Evolutionary conservation across 2,797 vertebrate genomes (phyloP), one percentile per base, ranked within the genome.

Genomic region (Halcyon leucocephala): DNA sequence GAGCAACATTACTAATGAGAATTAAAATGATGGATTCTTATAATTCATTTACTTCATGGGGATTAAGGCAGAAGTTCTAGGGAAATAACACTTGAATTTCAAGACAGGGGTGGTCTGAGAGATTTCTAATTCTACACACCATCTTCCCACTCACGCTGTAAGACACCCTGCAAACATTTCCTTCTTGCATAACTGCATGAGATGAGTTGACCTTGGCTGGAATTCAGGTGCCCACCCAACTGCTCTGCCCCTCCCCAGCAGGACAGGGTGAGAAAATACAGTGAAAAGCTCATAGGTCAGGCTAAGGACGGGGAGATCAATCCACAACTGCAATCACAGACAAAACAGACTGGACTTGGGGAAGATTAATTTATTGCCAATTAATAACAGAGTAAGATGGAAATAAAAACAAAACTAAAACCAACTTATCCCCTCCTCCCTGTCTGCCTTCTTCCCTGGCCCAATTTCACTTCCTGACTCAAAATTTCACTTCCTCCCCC

Each of bases 111-210:
- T 1, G 6, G n/a, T 74, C 5, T 10, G 33, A 82, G 24, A 80
- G 55, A 88, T 54, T 83, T 91, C 64, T 87, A 20, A 37, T 71
- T 66, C 35, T 39, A 42, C 15, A 14, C 20, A 19, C 16, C 4
- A 21, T 13, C 52, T 66, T 80, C n/a, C 39, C 1, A 0, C 19
- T 55, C 12, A 12, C 3, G 24, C n/a, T 8, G 0, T 29, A 37
- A 49, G 44, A 42, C 39, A 21, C 17, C 20, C 49, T 41, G 28
- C 48, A 73, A 39, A 61, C 12, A 20, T 1, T 22, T 67, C 35
- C n/a, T 44, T 17, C 28, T 11, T 48, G 35, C 10, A 3, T 8
- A 66, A 66, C 46, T 26, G 46, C 20, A 14, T 4, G 44, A 15
- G 24, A 37, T 14, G n/a, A n/a, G 37, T 4, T 41, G 58, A 57